Evolutionary conservation across 2,113 vertebrate genomes (phyloP).

Genomic region (Thalassarche chlororhynchos): DNA sequence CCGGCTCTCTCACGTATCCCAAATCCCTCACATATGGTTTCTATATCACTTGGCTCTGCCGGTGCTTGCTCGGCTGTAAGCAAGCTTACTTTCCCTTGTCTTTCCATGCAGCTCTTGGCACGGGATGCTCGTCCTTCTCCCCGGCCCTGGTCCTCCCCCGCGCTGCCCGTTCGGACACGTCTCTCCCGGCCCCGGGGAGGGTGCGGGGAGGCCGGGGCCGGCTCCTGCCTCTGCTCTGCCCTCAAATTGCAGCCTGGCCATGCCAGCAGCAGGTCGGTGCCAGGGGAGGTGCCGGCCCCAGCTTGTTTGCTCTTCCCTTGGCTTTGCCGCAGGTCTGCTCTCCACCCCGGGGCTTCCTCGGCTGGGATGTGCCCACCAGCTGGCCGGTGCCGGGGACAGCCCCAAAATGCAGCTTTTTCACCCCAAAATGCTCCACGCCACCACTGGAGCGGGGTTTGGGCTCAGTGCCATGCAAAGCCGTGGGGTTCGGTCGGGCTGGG

Average conservation of each 20-base stretch:
- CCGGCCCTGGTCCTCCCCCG: slow-evolving; percentile 4
- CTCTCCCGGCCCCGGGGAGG: background rate
- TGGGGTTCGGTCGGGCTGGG: fast-evolving
- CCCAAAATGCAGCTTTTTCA: background rate
- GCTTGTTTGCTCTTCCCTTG: slow-evolving; percentile 4
- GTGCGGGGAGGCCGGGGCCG: background rate
- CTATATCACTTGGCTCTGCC: slow-evolving; percentile 48
- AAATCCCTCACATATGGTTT: slow-evolving; percentile 59
- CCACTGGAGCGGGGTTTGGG: fast-evolving
- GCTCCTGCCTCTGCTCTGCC: slow-evolving; percentile 30
- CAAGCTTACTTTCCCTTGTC: slow-evolving; percentile 50
- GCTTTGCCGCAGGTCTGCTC: background rate
- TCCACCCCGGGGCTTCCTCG: background rate
- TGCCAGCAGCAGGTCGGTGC: slow-evolving; percentile 2
- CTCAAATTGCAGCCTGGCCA: slow-evolving; percentile 50
- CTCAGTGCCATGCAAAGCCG: fast-evolving
- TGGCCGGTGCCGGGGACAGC: background rate
- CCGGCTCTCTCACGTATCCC: slow-evolving; percentile 20
- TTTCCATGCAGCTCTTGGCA: slow-evolving; percentile 46
- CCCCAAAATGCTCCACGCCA: fast-evolving
- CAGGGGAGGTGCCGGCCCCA: slow-evolving; percentile 26
- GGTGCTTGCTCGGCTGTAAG: slow-evolving; percentile 15
- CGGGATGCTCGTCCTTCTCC: background rate
- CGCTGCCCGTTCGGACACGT: slow-evolving; percentile 54
- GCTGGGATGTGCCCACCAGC: background rate